Conservation (phyloP, 2,113 vertebrate genomes). For the Peromyscus polionotus region DNA sequence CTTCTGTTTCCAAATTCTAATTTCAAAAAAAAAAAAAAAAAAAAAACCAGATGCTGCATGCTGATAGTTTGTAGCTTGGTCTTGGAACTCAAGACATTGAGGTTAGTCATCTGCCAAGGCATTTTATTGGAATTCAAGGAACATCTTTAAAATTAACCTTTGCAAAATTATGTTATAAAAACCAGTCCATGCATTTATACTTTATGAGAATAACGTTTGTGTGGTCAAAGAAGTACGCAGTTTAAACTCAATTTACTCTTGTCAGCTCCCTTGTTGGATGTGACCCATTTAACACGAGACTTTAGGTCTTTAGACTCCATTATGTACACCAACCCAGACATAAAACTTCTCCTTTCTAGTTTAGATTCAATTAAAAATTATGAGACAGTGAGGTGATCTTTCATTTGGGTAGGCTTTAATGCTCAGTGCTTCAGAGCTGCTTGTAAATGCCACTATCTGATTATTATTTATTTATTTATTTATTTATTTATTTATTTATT, state of each 20-base stretch:
- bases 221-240: neutral
- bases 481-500: neutral
- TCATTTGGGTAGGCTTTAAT: constrained; percentile 46
- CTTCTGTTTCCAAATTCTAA: constrained; percentile 22
- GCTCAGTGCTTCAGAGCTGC: neutral
- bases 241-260: neutral
- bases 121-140: neutral
- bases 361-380: constrained; percentile 6
- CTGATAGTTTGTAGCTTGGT: neutral
- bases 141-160: constrained; percentile 27
- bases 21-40: neutral
- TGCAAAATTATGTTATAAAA: constrained; percentile 19
- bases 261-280: neutral
- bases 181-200: neutral
- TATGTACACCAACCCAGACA: neutral
- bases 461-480: neutral
- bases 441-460: neutral
- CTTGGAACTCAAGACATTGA: neutral
- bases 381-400: neutral
- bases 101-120: neutral
- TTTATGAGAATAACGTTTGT: constrained; percentile 40
- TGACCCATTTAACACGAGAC: neutral
- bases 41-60: neutral
- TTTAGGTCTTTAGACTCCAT: neutral
- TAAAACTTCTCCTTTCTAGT: neutral